Evolutionary conservation across 2,888 invertebrate species (phyloP).

Genomic region (Fragum sueziense): DNA sequence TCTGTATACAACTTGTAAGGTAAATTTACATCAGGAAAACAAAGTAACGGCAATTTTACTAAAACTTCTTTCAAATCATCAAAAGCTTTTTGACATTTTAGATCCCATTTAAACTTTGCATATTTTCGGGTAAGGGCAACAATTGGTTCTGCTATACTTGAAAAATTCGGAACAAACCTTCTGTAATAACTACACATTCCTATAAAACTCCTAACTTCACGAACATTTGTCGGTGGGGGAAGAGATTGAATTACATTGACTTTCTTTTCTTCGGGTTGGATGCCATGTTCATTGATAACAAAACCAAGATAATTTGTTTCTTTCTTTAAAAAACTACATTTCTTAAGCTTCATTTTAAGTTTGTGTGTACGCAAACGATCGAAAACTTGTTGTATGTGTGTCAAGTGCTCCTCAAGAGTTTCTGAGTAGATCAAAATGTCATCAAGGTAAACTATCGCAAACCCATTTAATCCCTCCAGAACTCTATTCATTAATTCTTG

Average conservation of each 20-base stretch:
- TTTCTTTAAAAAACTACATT: slow-evolving; percentile 31
- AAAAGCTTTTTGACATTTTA: slow-evolving; percentile 26
- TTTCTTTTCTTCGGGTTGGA: slow-evolving; percentile 41
- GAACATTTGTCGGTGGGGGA: slow-evolving; percentile 24
- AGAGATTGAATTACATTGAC: slow-evolving; percentile 31
- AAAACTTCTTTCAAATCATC: slow-evolving; percentile 36
- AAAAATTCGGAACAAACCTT: slow-evolving; percentile 42
- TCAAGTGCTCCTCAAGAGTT: neutral
- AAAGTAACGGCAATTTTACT: slow-evolving; percentile 24
- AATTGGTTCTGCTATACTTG: slow-evolving; percentile 41
- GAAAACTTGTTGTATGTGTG: neutral
- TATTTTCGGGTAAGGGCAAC: slow-evolving; percentile 39
- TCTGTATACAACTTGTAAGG: slow-evolving; percentile 46
- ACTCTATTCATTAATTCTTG: no score
- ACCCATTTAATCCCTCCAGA: no score
- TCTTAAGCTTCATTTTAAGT: slow-evolving; percentile 36
- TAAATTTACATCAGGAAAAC: slow-evolving; percentile 33
- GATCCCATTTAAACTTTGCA: slow-evolving; percentile 41
- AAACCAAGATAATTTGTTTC: slow-evolving; percentile 49
- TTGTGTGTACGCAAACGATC: slow-evolving; percentile 13
- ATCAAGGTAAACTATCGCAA: neutral
- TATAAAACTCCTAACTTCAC: slow-evolving; percentile 33
- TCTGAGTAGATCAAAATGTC: neutral
- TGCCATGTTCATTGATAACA: slow-evolving; percentile 26
- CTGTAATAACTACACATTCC: slow-evolving; percentile 48